Evolutionary conservation across 37 sponge, comb jelly and placozoan genomes (phyloP).

Genomic region (Ianthella basta): DNA sequence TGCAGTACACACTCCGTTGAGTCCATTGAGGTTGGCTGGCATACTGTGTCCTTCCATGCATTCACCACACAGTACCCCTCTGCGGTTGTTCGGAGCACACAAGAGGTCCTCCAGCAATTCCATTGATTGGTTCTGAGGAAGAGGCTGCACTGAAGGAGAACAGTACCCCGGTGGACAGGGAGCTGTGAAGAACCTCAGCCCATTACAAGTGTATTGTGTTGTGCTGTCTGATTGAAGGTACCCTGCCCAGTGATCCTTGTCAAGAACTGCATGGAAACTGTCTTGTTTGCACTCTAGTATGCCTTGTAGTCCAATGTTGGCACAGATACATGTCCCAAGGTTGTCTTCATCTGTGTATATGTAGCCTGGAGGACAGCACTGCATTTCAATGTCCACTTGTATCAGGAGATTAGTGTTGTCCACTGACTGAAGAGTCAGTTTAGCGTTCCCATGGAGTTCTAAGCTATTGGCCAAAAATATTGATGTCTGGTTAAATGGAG

Average conservation of each 20-base stretch:
- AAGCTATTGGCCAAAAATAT: not conserved
- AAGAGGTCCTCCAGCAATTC: not conserved
- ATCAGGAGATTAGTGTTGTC: not conserved
- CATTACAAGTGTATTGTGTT: not conserved
- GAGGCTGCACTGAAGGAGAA: too few species aligned
- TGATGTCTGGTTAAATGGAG: not conserved
- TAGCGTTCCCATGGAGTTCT: not conserved
- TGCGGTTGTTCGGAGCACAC: not conserved
- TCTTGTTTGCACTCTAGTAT: not conserved
- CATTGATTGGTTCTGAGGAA: not conserved
- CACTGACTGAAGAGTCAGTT: conserved; percentile 5
- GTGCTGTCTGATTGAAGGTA: not conserved
- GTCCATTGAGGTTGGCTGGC: not conserved
- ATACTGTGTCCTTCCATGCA: conserved; percentile 20
- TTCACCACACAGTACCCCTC: conserved; percentile 2
- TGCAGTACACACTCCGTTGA: not conserved
- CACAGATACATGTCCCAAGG: not conserved
- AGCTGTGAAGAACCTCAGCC: not conserved
- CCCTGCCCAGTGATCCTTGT: not conserved
- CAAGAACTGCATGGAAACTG: not conserved
- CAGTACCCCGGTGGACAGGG: not conserved
- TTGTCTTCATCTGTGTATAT: not conserved
- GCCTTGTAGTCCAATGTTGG: not conserved
- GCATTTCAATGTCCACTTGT: not conserved
- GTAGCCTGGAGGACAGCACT: conserved; percentile 22